A percentile compares a stretch with the other conserved stretches of the same genome.
Conservation (phyloP, 2,888 invertebrate species). For the Ichneumoninae sp. region DNA sequence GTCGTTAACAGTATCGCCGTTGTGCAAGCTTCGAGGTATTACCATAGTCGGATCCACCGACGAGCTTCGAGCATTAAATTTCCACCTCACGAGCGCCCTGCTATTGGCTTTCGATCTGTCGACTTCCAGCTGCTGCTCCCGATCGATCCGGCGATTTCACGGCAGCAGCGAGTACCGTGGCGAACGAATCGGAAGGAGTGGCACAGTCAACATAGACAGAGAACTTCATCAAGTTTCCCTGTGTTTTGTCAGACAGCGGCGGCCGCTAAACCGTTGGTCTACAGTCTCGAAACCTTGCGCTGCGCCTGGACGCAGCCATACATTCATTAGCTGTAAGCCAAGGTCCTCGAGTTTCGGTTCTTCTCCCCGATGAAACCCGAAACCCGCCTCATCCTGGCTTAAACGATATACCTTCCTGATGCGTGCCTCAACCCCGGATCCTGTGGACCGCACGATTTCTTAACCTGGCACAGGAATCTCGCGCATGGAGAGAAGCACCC, state of each 20-base stretch:
- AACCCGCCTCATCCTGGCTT: not conserved
- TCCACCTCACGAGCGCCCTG: not conserved
- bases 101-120: constrained; percentile 27
- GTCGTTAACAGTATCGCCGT: not conserved
- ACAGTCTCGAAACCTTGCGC: not conserved
- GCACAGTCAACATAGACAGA: not conserved
- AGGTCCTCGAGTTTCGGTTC: not conserved
- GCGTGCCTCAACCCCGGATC: not conserved
- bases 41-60: constrained; percentile 2
- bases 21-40: constrained; percentile 1
- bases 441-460: constrained; percentile 15
- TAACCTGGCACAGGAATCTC: not conserved
- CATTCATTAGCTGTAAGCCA: constrained; percentile 3
- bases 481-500: constrained; percentile 2
- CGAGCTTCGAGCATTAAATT: constrained; percentile 27
- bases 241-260: not conserved
- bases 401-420: not conserved
- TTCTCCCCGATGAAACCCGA: not conserved
- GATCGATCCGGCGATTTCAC: constrained; percentile 13
- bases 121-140: not conserved
- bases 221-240: constrained; percentile 4
- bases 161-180: not conserved
- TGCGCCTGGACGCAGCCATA: not conserved
- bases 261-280: not conserved
- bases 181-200: not conserved